Conservation (phyloP, 2,888 invertebrate species). For the Galerucella calmariensis region DNA sequence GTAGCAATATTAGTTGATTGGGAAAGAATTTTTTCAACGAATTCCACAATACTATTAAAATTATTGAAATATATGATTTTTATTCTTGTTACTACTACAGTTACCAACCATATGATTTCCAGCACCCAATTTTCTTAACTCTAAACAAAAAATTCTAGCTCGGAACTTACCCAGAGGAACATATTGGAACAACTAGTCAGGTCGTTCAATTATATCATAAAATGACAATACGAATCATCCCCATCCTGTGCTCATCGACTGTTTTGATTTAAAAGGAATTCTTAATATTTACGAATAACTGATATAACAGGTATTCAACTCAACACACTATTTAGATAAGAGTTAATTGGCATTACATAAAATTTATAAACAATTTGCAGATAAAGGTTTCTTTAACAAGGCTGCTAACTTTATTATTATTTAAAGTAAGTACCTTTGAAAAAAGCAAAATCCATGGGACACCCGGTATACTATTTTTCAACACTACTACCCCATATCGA, state of each 20-base stretch:
- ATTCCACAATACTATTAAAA: no score
- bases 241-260: neutral
- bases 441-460: no score
- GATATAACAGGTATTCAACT: conserved; percentile 2
- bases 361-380: neutral
- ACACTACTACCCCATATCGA: no score
- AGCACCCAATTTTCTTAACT: neutral
- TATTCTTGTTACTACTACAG: no score
- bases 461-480: no score
- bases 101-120: no score
- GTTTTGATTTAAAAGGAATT: neutral
- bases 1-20: neutral
- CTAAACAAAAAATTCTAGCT: neutral
- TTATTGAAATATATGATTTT: no score
- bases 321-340: neutral
- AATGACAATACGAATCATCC: neutral
- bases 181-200: neutral
- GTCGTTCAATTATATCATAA: neutral
- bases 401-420: neutral
- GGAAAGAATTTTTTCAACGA: no score
- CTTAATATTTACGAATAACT: conserved; percentile 3
- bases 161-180: neutral
- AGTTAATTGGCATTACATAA: neutral
- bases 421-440: no score
- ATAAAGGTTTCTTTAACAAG: neutral